Evolutionary conservation across 2,797 vertebrate species (phyloP), one percentile per base, ranked within the genome.

Genomic region (Echiichthys vipera): DNA sequence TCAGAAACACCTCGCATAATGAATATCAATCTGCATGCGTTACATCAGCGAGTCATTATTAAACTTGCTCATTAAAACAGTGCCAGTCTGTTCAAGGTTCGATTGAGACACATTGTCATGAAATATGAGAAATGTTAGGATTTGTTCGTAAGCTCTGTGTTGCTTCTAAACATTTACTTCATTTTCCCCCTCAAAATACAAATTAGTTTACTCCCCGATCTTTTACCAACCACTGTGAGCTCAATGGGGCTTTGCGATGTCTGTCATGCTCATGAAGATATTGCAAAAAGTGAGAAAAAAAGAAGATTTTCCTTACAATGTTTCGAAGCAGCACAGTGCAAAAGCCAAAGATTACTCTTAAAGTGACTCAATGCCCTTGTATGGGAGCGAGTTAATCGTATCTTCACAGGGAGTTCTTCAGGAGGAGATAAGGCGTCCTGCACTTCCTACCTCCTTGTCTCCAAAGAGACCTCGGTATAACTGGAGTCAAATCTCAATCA

Each of bases 401-500:
- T 84, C 71, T 80, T 76, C 71, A 50, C 17, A 3, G 3, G 56
- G 72, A 83, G 68, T 77, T 86, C 73, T 83, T 83, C 42, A 18
- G 9, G 61, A 74, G 55, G 50, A 87, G 89, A 90, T 90, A 86
- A 89, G 83, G 40, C 14, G 25, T 55, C 45, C 67, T 18, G 47
- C 2, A 11, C 68, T 69, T 72, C 55, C 53, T 6, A 15, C 43
- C 58, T 15, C 45, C 39, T 56, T 12, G 17, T 74, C 66, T 79
- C 67, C 17, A 7, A 55, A 58, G 65, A 72, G 68, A 83, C 74
- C 56, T 78, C 43, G 20, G 25, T 77, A 89, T 81, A 87, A 51
- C 66, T 58, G 32, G 59, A 84, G 82, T 78, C 68, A 73, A 83
- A 91, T 84, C 85, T 88, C 83, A 84, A 83, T 89, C 86, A 78